Conservation (phyloP, 2,113 vertebrate species). For the Labeo catla region DNA sequence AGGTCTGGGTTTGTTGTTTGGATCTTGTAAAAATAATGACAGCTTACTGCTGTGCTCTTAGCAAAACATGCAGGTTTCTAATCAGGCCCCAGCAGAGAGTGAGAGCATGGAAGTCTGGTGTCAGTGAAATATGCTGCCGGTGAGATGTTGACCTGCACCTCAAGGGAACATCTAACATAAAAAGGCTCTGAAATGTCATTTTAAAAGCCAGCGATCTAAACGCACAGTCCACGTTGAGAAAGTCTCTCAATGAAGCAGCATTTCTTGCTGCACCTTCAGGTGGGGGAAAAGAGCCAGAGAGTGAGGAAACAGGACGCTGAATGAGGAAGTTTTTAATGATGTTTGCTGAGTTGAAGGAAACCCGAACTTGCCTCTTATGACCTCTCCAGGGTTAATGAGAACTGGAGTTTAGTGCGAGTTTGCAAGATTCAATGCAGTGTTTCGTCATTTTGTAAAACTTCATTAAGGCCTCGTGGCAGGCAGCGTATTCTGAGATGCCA, state of each 20-base stretch:
- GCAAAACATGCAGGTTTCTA: slow-evolving; percentile 72
- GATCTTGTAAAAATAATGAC: slow-evolving; percentile 77
- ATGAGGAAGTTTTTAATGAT: slow-evolving; percentile 58
- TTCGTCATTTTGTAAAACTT: slow-evolving; percentile 5
- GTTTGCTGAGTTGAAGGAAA: slow-evolving; percentile 45
- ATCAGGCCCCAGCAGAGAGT: slow-evolving; percentile 76
- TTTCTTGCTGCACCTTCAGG: slow-evolving; percentile 47
- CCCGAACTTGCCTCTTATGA: slow-evolving; percentile 13
- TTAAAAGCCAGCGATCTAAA: slow-evolving; percentile 81
- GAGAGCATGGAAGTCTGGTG: slow-evolving; percentile 19
- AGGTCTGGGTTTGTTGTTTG: slow-evolving; percentile 72
- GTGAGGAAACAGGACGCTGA: slow-evolving; percentile 41
- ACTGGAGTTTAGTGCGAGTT: slow-evolving; percentile 29
- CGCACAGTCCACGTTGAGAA: slow-evolving; percentile 69
- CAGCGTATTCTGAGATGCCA: neutral
- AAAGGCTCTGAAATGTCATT: slow-evolving; percentile 83
- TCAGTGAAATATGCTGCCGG: slow-evolving; percentile 74
- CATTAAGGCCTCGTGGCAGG: neutral
- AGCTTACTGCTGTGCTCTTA: slow-evolving; percentile 65
- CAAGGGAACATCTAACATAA: slow-evolving; percentile 80
- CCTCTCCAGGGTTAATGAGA: slow-evolving; percentile 51
- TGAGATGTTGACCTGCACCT: slow-evolving; percentile 77
- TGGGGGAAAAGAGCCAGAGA: slow-evolving; percentile 53
- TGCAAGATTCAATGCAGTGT: slow-evolving; percentile 23
- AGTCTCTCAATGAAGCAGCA: slow-evolving; percentile 76